Percentiles rank a stretch among this genome's conserved stretches.
These are phyloP conservation scores for Lymantria monacha DNA, from an alignment of 2,888 invertebrate species.

Conservation along the genomic window DNA sequence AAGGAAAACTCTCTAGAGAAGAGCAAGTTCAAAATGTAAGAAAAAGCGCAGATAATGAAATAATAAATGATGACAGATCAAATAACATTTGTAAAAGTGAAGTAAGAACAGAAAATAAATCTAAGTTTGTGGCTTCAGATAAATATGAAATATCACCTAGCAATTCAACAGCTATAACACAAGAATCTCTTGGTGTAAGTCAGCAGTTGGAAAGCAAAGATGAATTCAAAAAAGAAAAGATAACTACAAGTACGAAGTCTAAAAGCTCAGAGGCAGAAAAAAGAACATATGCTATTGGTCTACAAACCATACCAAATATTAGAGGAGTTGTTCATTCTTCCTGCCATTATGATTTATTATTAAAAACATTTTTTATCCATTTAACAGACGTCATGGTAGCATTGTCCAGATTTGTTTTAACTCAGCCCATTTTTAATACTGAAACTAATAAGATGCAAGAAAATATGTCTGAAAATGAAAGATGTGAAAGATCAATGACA, in stretches of 20 bases:
- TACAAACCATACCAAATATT: slow-evolving; percentile 67
- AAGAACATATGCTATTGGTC: slow-evolving; percentile 56
- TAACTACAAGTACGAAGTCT: slow-evolving; percentile 5
- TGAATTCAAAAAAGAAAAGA: slow-evolving; percentile 12
- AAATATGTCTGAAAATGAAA: not conserved
- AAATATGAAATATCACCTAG: slow-evolving; percentile 26
- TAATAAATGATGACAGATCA: not conserved
- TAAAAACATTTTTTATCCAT: slow-evolving; percentile 73
- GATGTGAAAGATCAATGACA: not conserved
- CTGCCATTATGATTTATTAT: slow-evolving; percentile 57
- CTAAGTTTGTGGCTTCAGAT: slow-evolving; percentile 24
- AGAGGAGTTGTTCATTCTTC: slow-evolving; percentile 55
- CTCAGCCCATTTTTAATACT: slow-evolving; percentile 45
- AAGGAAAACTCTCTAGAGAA: not conserved
- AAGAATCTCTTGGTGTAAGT: slow-evolving; percentile 9
- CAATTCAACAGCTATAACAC: slow-evolving; percentile 23
- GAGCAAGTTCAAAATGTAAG: slow-evolving; percentile 7
- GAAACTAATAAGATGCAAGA: slow-evolving; percentile 3
- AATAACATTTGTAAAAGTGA: not conserved
- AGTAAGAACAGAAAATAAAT: slow-evolving; percentile 1
- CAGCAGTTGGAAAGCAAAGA: slow-evolving; percentile 17
- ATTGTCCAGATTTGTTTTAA: slow-evolving; percentile 61
- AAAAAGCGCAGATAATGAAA: slow-evolving; percentile 14
- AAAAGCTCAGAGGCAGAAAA: slow-evolving; percentile 42
- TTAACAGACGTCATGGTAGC: slow-evolving; percentile 75